Base-by-base conservation (phyloP, 2,113 vertebrate species). In the Oncorhynchus tshawytscha region DNA sequence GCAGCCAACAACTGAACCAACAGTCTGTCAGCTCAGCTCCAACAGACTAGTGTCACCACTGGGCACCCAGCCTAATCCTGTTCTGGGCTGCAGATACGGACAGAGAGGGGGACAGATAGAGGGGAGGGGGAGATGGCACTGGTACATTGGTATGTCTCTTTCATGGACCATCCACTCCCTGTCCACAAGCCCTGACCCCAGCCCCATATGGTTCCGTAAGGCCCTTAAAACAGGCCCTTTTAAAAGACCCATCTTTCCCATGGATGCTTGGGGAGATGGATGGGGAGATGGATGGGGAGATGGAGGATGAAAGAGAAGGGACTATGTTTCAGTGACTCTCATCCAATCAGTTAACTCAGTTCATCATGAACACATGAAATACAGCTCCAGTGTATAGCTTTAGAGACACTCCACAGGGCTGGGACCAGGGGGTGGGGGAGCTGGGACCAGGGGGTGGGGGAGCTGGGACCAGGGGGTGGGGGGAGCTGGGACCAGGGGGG, bases 31-130 rank as follows among this genome's bases (percentile, higher is more conserved):
- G 74, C 77, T 80, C 81, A 70, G 74, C 77, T 78, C 78, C 75
- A 4, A 48, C 79, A 78, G 78, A 81, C 81, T 85, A 82, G 83
- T 85, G 78, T 86, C 78, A 83, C 70, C 77, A 67, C 67, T 78
- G 84, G 91, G 91, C 88, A 85, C 20, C 7, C 29, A 48, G 85
- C 88, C 89, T 87, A 89, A 92, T 91, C 87, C 81, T 72, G 7
- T 78, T 85, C 79, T 80, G 67, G 70, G 80, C 76, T 75, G 27
- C 39, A 71, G 51, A 79, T n/a, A 24, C 75, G 51, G 68, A 16
- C 11, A 25, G 34, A 15, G 34, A 48, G 68, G 68, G 65, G 25
- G 65, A 16, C n/a, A 29, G 65, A 27, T 31, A 8, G 9, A 11
- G 65, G 24, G 65, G 15, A 16, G 7, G 20, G 60, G n/a, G 3